Percentiles rank a stretch among this genome's conserved stretches.
Conservation (phyloP, 2,797 vertebrate genomes). For the Cheirogaleus major region DNA sequence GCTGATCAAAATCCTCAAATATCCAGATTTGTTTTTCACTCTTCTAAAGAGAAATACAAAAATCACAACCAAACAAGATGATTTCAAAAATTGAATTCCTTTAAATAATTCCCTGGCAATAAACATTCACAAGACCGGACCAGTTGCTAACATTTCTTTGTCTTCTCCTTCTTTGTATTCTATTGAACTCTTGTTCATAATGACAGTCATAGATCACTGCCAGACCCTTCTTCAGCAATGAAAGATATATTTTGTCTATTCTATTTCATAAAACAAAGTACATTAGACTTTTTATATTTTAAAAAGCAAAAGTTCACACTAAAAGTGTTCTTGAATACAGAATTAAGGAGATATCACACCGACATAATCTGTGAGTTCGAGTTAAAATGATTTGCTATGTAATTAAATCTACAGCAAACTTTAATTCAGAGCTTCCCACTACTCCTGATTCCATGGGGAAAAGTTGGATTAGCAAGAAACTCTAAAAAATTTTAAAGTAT, state of each 20-base stretch:
- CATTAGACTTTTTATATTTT: not conserved
- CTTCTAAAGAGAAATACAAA: not conserved
- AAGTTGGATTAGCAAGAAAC: not conserved
- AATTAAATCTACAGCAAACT: not conserved
- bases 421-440: not conserved
- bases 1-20: not conserved
- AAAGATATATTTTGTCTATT: not conserved
- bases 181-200: not conserved
- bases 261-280: not conserved
- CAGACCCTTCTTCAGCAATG: not conserved
- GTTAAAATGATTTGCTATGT: not conserved
- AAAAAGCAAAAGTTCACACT: not conserved
- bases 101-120: not conserved
- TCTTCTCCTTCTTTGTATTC: not conserved
- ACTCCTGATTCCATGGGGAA: not conserved
- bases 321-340: not conserved
- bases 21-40: not conserved
- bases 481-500: not conserved
- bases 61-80: not conserved
- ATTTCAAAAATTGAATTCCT: not conserved
- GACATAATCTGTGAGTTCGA: not conserved
- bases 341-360: not conserved
- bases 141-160: not conserved
- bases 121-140: not conserved
- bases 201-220: not conserved